These are phyloP conservation scores for Danionella cerebrum DNA, from an alignment of 2,113 vertebrate species.

Conservation along the genomic window DNA sequence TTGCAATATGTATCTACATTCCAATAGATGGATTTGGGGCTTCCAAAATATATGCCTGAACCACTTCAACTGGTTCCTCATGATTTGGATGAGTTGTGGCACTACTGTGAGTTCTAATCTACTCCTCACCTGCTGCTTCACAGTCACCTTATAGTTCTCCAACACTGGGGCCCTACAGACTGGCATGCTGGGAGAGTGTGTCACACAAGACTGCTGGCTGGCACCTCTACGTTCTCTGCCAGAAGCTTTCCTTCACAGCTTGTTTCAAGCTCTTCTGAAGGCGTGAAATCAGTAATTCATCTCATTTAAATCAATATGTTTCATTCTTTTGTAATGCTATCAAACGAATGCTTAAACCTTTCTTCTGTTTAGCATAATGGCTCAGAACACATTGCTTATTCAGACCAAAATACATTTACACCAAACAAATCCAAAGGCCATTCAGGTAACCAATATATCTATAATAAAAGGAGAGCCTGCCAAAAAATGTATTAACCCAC, in stretches of 20 bases:
- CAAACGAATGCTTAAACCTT: background rate
- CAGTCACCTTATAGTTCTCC: background rate
- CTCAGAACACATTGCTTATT: background rate
- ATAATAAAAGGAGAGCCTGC: background rate
- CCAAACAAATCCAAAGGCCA: background rate
- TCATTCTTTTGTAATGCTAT: conserved; percentile 10
- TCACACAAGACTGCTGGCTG: conserved; percentile 32
- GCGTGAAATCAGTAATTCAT: conserved; percentile 13
- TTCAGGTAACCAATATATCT: background rate
- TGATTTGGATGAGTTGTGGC: no score
- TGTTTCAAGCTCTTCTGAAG: background rate
- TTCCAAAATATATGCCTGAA: no score
- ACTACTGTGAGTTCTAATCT: no score
- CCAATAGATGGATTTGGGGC: no score
- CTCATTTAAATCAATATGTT: conserved; percentile 14
- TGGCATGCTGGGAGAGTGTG: conserved; percentile 9
- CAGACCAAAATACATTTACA: no score
- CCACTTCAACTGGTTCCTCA: no score
- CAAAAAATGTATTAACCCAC: background rate
- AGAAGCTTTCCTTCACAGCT: background rate
- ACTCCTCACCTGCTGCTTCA: background rate
- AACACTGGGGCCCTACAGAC: background rate
- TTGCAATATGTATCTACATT: no score
- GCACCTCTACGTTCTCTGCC: conserved; percentile 8
- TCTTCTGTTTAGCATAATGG: background rate